Evolutionary conservation across 2,797 vertebrate genomes (phyloP), one percentile per base, ranked within the genome.

Genomic region (Bufotes viridis): DNA sequence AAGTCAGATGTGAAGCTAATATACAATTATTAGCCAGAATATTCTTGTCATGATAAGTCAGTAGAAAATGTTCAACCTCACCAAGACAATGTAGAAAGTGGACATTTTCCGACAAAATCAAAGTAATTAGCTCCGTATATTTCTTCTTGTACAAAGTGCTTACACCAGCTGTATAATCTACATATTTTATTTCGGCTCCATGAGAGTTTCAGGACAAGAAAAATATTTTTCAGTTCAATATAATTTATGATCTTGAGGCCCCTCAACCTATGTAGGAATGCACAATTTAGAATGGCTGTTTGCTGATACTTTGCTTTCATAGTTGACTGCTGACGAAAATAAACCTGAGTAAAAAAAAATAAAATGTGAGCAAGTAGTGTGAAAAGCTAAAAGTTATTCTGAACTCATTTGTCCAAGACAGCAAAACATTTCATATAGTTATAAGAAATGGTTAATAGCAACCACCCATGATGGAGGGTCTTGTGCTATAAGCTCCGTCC

Each of bases 321-420:
- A 88, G 82, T 76, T 85, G 65, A 85, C 87, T 61, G 83, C 65
- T 85, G 83, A 29, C 81, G 65, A 84, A 88, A 85, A 75, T 61
- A 88, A 88, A 88, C 60, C 70, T 26, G 61, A 89, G 70, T 42
- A 75, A 81, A 81, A 76, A 81, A 87, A 67, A 89, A 89, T 51
- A 14, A 86, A 14, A 86, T 78, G 85, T 81, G 69, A 82, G 67
- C 75, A 53, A 29, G 26, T 8, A 58, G 85, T 60, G 78, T 86
- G 57, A 58, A 69, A 86, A 67, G 78, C 55, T 81, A 22, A 81
- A 70, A 88, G 24, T 75, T 85, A 85, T 88, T 85, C 58, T 61
- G 81, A 67, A 69, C 87, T 88, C 83, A 85, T 88, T 88, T 88
- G 74, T 88, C 87, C 81, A 29, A 81, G 76, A 81, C n/a, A 67